Percentiles rank a stretch among this genome's conserved stretches.
These are phyloP conservation scores for Pitta sordida DNA, from an alignment of 2,113 vertebrate genomes.

Conservation along the genomic window DNA sequence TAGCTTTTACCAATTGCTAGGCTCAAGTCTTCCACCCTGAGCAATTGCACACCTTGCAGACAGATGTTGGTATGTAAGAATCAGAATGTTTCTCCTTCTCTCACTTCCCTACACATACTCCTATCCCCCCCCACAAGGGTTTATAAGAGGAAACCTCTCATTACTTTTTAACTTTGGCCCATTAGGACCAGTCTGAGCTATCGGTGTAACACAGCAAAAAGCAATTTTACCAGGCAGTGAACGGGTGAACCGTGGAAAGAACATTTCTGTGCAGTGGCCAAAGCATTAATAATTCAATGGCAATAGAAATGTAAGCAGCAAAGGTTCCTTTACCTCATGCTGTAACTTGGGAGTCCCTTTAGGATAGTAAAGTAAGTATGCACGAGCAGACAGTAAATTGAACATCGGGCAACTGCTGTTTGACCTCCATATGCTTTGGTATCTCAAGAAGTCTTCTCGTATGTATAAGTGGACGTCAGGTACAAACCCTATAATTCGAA, in stretches of 20 bases:
- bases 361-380: background rate
- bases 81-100: background rate
- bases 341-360: background rate
- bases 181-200: background rate
- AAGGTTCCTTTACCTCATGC: background rate
- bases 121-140: background rate
- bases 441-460: background rate
- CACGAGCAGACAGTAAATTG: background rate
- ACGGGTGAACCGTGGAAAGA: background rate
- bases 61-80: conserved; percentile 69
- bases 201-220: background rate
- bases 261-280: background rate
- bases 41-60: conserved; percentile 67
- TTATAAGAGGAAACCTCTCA: conserved; percentile 21
- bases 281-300: background rate
- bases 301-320: background rate
- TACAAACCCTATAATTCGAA: background rate
- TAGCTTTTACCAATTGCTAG: conserved; percentile 45
- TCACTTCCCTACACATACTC: background rate
- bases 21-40: conserved; percentile 28
- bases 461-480: background rate
- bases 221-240: background rate
- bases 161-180: conserved; percentile 22
- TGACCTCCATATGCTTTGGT: background rate
- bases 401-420: background rate